Evolutionary conservation across 2,113 vertebrate genomes (phyloP).

Genomic region (Oreochromis tanganicae): DNA sequence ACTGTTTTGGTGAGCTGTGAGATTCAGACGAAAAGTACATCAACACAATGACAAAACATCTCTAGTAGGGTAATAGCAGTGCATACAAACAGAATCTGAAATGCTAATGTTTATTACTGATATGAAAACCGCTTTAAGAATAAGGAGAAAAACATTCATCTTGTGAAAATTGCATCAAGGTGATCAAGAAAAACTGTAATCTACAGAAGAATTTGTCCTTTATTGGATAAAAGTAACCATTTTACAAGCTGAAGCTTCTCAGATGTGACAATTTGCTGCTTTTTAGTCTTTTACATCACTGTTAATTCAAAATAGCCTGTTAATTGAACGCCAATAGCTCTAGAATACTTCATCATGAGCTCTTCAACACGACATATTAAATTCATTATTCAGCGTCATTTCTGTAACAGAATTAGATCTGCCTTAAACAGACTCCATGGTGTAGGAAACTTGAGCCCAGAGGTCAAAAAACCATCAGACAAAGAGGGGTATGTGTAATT

Average conservation of each 20-base stretch:
- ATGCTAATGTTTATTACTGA: accelerated
- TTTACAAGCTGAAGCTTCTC: neutral
- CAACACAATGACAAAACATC: neutral
- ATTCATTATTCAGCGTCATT: neutral
- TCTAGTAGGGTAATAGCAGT: accelerated
- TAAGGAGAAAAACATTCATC: neutral
- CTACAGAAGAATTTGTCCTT: accelerated
- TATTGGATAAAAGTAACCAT: neutral
- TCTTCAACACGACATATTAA: neutral
- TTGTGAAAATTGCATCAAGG: neutral
- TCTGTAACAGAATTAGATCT: neutral
- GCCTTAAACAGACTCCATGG: neutral
- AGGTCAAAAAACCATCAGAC: neutral
- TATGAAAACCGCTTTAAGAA: neutral
- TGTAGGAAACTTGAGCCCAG: neutral
- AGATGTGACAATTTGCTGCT: neutral
- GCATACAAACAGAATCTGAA: neutral
- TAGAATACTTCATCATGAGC: neutral
- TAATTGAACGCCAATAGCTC: neutral
- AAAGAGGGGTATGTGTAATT: neutral
- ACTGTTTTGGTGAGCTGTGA: neutral
- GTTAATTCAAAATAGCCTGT: neutral
- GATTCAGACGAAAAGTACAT: neutral
- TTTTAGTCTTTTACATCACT: neutral
- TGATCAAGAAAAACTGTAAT: neutral